Evolutionary conservation across 1,140 invertebrate species (phyloP), one percentile per base, ranked within the genome.

Genomic region (Pachypsylla venusta): DNA sequence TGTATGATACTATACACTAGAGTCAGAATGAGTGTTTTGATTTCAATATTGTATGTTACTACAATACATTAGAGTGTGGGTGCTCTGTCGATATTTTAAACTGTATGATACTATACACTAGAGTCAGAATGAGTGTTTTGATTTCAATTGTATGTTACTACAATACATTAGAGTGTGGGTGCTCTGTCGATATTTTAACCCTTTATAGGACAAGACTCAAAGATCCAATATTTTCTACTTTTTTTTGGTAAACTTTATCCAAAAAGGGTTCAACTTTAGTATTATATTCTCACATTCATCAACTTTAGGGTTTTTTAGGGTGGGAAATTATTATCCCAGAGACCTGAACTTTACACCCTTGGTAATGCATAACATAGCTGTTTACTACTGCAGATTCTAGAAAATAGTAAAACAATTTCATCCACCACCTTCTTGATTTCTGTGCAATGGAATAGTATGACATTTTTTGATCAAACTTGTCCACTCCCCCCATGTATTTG

Each of bases 401-500:
- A 16, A 61, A 20, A 48, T 53, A 61, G 35, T 61, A 61, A 40
- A 61, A 61, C 13, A 61, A 16, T 54, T 59, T 59, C 1, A 61
- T 59, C 60, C 60, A 61, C 61, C 61, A 62, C 27, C 61, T 20
- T 25, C 63, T 54, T 7, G 61, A 57, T 57, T 63, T 64, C 39
- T 57, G 35, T 25, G 53, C 16, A 56, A 53, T 54, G 27, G 30
- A 35, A 24, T 63, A 62, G 26, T 56, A 62, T 25, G 30, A 35
- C 30, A 35, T 35, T 35, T 16, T 35, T 58, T 66, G 63, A 61
- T 64, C 64, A 56, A 62, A 63, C 16, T 53, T 19, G 48, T 66
- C 61, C 10, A 66, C 63, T n/a, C 62, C 61, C 2, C 63, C 63
- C 63, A 63, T 65, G 56, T 57, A 61, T 42, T 64, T 58, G 30